Conservation (phyloP, 1,140 invertebrate species). For the Drosophila sproati region DNA sequence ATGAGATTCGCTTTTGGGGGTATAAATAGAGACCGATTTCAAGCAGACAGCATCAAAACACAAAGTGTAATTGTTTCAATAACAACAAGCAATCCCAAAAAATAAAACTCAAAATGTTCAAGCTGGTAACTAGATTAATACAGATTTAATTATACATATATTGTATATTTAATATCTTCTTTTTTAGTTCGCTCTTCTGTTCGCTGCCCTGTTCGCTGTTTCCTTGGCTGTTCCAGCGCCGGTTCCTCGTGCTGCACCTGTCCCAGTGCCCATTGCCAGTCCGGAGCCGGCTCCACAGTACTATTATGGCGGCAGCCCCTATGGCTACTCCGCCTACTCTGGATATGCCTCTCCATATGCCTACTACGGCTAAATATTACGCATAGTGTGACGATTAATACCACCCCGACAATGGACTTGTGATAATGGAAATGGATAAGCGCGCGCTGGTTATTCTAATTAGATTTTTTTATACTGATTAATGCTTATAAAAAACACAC, state of each 20-base stretch:
- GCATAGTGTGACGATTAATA: constrained; percentile 8
- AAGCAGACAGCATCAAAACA: constrained; percentile 62
- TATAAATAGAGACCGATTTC: constrained; percentile 61
- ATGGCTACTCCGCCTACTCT: constrained; percentile 67
- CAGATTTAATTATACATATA: background rate
- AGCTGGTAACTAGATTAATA: constrained; percentile 67
- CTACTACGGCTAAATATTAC: constrained; percentile 66
- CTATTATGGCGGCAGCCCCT: constrained; percentile 71
- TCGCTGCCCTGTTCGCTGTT: constrained; percentile 76
- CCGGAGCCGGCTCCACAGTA: constrained; percentile 75
- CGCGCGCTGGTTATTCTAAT: constrained; percentile 67
- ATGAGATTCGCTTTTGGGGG: constrained; percentile 52
- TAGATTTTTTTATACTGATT: constrained; percentile 51
- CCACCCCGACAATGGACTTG: constrained; percentile 34
- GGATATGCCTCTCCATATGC: constrained; percentile 72
- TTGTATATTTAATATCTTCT: background rate
- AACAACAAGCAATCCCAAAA: constrained; percentile 46
- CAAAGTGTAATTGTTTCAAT: constrained; percentile 59
- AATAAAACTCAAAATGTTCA: constrained; percentile 76
- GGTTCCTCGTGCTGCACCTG: constrained; percentile 60
- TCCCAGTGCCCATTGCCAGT: constrained; percentile 62
- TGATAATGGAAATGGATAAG: constrained; percentile 55
- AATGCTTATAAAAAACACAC: constrained; percentile 63
- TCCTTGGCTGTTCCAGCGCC: constrained; percentile 67
- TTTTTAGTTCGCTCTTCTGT: constrained; percentile 64